Evolutionary conservation across 2,113 vertebrate species (phyloP).

Genomic region (Nibea albiflora): DNA sequence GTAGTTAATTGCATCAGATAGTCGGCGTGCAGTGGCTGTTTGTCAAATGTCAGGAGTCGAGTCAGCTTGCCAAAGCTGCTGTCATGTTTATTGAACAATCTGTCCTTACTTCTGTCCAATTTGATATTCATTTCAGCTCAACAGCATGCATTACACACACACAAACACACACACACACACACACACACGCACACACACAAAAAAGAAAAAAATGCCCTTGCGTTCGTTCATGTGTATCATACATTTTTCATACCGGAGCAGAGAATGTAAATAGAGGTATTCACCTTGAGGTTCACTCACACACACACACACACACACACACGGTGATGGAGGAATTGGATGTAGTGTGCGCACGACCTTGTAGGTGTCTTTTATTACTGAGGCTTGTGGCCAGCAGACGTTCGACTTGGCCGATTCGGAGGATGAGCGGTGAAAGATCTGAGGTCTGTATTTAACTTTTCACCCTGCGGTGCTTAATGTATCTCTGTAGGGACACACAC

Average conservation of each 20-base stretch:
- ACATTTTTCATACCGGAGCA: slow-evolving; percentile 42
- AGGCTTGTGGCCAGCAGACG: slow-evolving; percentile 5
- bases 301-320: neutral
- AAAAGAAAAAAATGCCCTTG: neutral
- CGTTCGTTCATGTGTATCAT: slow-evolving; percentile 32
- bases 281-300: slow-evolving; percentile 62
- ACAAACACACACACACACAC: too few species aligned
- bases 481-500: neutral
- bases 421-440: slow-evolving; percentile 18
- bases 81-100: slow-evolving; percentile 49
- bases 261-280: slow-evolving; percentile 59
- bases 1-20: slow-evolving; percentile 45
- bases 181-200: too few species aligned
- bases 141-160: neutral
- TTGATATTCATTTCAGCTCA: slow-evolving; percentile 33
- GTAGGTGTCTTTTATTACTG: slow-evolving; percentile 58
- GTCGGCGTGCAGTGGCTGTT: slow-evolving; percentile 28
- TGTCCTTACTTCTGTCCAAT: slow-evolving; percentile 44
- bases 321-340: slow-evolving; percentile 44
- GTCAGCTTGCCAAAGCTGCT: slow-evolving; percentile 34
- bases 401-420: slow-evolving; percentile 33
- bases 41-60: slow-evolving; percentile 41
- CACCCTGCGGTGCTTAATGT: neutral
- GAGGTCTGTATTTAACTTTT: slow-evolving; percentile 1
- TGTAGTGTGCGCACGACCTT: slow-evolving; percentile 67